Base-by-base conservation (phyloP, 1,140 invertebrate genomes). In the Cotesia glomerata region DNA sequence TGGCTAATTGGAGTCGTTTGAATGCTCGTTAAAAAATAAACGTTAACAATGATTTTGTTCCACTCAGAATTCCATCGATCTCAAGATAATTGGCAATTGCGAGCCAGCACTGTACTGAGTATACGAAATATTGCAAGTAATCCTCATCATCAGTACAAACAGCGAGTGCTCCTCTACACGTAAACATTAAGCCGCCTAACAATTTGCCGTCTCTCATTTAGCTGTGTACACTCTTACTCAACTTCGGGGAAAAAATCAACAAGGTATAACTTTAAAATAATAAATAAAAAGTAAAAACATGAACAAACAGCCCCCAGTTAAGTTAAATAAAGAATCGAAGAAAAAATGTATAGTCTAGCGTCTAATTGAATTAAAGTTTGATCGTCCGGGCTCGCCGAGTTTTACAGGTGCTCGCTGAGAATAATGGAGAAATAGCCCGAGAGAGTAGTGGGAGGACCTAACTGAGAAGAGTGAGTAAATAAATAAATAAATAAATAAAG, bases 331-430 rank as follows among this genome's bases (percentile, higher is more conserved):
- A 26, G 39, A 62, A 7, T 71, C 35, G 61, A 62, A 52, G 5
- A 51, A 59, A 32, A 36, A 70, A n/a, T 32, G 39, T 32, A 56
- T 52, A 58, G 51, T 58, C 51, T 59, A 63, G 69, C 71, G 4
- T 56, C 59, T 81, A 80, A 76, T 80, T 69, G 75, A 75, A 75
- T 80, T 73, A 78, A 75, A 73, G 71, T 79, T 77, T 73, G 73
- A 78, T 77, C 72, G 65, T 68, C 14, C 34, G 52, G 7, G 34
- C n/a, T 14, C 14, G 5, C 5, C 9, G 59, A 61, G 16, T 26
- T 45, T 35, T 39, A 56, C n/a, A 56, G 39, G 39, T 45, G 39
- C 39, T 45, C 39, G 39, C 39, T 45, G 39, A 66, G n/a, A 39
- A 64, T 39, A 35, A 14, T 35, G 34, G 35, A 64, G 62, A 39